A percentile compares a stretch with the other conserved stretches of the same genome.
Conservation (phyloP, 2,113 vertebrate genomes). For the Psephotus haematonotus region DNA sequence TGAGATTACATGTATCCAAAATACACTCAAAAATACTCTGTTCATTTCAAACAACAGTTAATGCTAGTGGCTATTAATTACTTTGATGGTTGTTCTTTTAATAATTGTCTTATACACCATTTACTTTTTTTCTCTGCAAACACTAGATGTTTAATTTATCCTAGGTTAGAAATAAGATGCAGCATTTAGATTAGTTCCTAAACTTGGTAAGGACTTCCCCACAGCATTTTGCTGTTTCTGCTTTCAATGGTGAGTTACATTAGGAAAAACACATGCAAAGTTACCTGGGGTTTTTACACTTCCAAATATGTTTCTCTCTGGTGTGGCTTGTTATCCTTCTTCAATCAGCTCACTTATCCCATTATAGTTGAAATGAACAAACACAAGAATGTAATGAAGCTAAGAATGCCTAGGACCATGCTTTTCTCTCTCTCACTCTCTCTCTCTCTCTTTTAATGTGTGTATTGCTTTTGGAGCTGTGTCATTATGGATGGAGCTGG, state of each 20-base stretch:
- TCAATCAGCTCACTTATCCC: background rate
- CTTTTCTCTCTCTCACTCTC: background rate
- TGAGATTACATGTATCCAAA: background rate
- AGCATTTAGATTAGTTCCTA: background rate
- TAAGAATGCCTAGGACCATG: background rate
- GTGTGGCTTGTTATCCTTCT: background rate
- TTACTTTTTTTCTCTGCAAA: background rate
- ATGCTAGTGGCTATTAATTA: background rate
- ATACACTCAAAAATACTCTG: background rate
- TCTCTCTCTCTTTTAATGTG: background rate
- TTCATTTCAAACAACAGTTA: background rate
- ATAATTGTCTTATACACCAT: background rate
- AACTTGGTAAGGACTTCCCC: background rate
- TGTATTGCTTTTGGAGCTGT: background rate
- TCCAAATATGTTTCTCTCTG: background rate
- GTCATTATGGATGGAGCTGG: background rate
- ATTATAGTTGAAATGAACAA: background rate
- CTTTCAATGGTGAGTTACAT: background rate
- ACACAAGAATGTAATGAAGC: background rate
- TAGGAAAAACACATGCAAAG: background rate
- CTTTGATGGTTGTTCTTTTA: background rate
- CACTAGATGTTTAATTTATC: background rate
- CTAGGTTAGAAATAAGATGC: background rate
- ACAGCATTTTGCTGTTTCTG: background rate
- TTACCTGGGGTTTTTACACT: background rate